Conservation (phyloP, 2,888 invertebrate species). For the Oxystoma pomonae region DNA sequence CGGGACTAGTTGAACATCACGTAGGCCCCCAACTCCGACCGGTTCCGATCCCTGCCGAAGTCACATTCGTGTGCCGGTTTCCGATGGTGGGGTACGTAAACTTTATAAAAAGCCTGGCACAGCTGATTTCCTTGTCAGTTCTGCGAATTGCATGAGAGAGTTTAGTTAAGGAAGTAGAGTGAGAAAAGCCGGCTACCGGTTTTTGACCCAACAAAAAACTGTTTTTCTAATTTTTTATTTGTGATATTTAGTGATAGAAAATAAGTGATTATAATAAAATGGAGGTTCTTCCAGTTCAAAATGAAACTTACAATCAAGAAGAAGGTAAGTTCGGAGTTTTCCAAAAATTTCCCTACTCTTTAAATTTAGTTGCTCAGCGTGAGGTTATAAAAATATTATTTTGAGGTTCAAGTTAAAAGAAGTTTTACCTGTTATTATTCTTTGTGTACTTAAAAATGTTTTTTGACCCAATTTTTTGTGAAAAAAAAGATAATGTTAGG, state of each 20-base stretch:
- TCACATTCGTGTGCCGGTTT: constrained; percentile 45
- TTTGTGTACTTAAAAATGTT: too few species aligned
- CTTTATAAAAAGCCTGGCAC: constrained; percentile 50
- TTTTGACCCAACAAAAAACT: constrained; percentile 21
- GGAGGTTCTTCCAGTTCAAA: constrained; percentile 77
- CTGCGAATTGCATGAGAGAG: constrained; percentile 18
- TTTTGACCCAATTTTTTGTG: too few species aligned
- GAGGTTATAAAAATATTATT: too few species aligned
- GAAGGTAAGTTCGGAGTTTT: constrained; percentile 36
- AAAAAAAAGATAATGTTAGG: too few species aligned
- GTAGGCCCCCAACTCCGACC: constrained; percentile 41
- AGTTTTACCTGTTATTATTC: too few species aligned
- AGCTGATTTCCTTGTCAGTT: constrained; percentile 37
- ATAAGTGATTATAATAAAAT: constrained; percentile 48
- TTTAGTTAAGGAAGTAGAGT: constrained; percentile 7
- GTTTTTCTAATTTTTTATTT: constrained; percentile 28
- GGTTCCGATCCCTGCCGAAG: constrained; percentile 36
- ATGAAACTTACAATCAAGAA: constrained; percentile 59
- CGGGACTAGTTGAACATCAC: constrained; percentile 27
- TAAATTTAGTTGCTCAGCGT: too few species aligned
- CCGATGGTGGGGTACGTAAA: constrained; percentile 37
- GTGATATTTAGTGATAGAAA: constrained; percentile 14
- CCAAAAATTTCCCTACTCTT: too few species aligned
- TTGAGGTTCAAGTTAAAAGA: too few species aligned
- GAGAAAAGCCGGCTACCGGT: constrained; percentile 30